phyloP scores from a whole-genome alignment of 2,888 invertebrate species.

The Junonia oenone region DNA sequence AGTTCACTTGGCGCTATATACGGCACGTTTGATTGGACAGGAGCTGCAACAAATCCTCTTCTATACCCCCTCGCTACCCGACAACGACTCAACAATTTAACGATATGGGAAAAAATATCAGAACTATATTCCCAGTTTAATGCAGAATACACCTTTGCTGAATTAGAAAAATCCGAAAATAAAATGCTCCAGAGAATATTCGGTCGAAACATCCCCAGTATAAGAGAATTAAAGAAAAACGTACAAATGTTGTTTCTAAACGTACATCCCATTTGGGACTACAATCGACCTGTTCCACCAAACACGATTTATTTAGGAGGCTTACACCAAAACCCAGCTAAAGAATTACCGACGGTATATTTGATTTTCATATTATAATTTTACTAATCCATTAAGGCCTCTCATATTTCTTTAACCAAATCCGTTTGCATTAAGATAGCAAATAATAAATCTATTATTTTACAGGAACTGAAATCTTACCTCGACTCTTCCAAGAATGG shows the following conservation, averaged over 20 bases:
- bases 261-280: conserved; percentile 50
- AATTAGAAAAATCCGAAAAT: conserved; percentile 25
- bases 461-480: conserved; percentile 36
- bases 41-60: conserved; percentile 32
- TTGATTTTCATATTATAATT: too few species aligned
- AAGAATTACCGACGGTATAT: conserved; percentile 50
- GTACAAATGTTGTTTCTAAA: conserved; percentile 59
- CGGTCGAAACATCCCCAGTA: conserved; percentile 35
- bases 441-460: conserved; percentile 1
- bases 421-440: neutral
- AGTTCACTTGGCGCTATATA: conserved; percentile 37
- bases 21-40: conserved; percentile 26
- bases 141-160: neutral
- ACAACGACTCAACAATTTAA: conserved; percentile 34
- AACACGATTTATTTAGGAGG: conserved; percentile 56
- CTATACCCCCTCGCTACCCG: conserved; percentile 29
- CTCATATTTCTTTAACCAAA: neutral
- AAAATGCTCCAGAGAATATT: conserved; percentile 32
- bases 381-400: too few species aligned
- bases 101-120: conserved; percentile 35
- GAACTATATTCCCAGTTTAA: conserved; percentile 26
- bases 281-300: conserved; percentile 53
- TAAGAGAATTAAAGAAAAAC: conserved; percentile 36
- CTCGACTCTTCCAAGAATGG: conserved; percentile 40
- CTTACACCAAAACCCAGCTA: conserved; percentile 44